Percentiles rank a stretch among this genome's conserved stretches.
These are phyloP conservation scores for Istiophorus platypterus DNA, from an alignment of 2,113 vertebrate genomes.

Conservation along the genomic window DNA sequence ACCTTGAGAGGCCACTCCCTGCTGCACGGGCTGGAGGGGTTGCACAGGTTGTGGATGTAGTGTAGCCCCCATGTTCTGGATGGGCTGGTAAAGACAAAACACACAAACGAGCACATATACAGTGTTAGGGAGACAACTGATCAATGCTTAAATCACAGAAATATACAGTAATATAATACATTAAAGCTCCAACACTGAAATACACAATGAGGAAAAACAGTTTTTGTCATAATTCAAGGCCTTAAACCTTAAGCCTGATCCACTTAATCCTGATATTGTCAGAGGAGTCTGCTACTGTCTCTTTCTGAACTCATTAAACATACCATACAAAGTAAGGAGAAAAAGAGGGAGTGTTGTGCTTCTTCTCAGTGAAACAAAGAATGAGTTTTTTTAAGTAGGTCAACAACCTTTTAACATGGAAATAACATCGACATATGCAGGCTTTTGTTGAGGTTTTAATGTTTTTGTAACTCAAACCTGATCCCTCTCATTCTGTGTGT, in stretches of 20 bases:
- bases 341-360: constrained; percentile 41
- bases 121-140: background rate
- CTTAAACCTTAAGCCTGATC: constrained; percentile 34
- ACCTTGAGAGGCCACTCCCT: constrained; percentile 87
- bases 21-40: constrained; percentile 80
- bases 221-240: constrained; percentile 20
- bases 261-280: constrained; percentile 40
- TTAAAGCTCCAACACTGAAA: constrained; percentile 11
- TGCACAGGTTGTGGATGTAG: constrained; percentile 88
- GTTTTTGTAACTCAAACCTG: constrained; percentile 75
- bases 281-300: constrained; percentile 11
- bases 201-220: constrained; percentile 4
- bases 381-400: constrained; percentile 77
- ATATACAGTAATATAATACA: background rate
- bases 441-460: constrained; percentile 75
- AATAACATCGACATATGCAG: constrained; percentile 63
- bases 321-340: constrained; percentile 21
- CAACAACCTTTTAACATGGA: constrained; percentile 80
- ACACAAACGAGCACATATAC: background rate
- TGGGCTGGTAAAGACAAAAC: constrained; percentile 84
- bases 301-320: constrained; percentile 52
- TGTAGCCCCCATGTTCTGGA: constrained; percentile 86
- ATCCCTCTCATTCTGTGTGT: constrained; percentile 74
- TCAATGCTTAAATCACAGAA: background rate
- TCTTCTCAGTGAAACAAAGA: constrained; percentile 58